Base-by-base conservation (phyloP, 2,797 vertebrate species). In the Spheniscus humboldti region DNA sequence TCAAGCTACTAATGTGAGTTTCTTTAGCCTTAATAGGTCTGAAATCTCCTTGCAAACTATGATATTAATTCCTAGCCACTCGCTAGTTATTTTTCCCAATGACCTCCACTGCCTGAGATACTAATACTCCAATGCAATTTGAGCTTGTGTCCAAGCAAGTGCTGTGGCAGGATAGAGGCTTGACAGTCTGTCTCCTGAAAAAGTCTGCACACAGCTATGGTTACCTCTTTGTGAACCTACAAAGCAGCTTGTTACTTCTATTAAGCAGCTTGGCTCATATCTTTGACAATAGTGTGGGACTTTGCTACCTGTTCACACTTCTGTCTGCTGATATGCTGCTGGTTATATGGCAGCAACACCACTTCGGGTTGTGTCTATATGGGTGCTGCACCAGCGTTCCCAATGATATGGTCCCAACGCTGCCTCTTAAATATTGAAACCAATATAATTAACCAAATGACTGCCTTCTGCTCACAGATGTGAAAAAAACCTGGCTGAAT, bases 211-310 rank as follows among this genome's bases (percentile, higher is more conserved):
- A 2, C 4, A 33, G 16, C 19, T 56, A 7, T 30, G 15, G 13
- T 37, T 56, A 41, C 24, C 10, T 73, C 31, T 84, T 23, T 37
- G 9, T 4, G 4, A 80, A 55, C 11, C 9, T 57, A 9, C 13
- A 52, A 77, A 50, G 2, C 9, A 81, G 7, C 8, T 69, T 6
- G 0, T 41, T 59, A 31, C 9, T 8, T 55, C 7, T 74, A 0
- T 17, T 59, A 63, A 72, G 13, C 19, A 11, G 7, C 18, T 64
- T 45, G 48, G 18, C 17, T 74, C 12, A 6, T 41, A 6, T 30
- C 22, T 78, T 73, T 63, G 35, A 47, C 23, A 59, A 11, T 4
- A 33, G 4, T 17, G 7, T 47, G 16, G 18, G 23, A 59, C 22
- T 33, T 68, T 2, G 6, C n/a, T 80, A 5, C 27, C 33, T 77